Percentiles rank a stretch among this genome's conserved stretches.
Conservation (phyloP, 2,113 vertebrate genomes). For the Gymnorhina tibicen region DNA sequence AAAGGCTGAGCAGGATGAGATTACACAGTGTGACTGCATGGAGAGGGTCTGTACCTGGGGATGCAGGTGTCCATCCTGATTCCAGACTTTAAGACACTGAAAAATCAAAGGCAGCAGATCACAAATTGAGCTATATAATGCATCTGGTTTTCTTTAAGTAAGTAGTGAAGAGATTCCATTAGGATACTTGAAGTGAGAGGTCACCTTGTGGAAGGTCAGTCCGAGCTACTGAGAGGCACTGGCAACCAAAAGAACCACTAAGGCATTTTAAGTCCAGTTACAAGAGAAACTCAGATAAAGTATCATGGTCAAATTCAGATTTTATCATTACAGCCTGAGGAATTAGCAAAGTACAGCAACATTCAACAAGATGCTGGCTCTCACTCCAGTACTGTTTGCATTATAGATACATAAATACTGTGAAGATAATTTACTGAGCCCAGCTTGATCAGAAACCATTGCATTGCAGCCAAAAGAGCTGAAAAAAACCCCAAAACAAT, state of each 20-base stretch:
- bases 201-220: neutral
- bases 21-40: rapidly evolving
- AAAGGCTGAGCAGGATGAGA: neutral
- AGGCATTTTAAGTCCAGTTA: neutral
- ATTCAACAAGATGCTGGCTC: neutral
- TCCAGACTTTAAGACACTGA: neutral
- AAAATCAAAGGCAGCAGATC: neutral
- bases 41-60: neutral
- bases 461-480: neutral
- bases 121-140: neutral
- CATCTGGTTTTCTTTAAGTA: neutral
- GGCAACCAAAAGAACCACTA: neutral
- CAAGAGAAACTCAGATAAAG: neutral
- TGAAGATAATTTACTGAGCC: neutral
- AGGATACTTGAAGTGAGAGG: neutral
- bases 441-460: neutral
- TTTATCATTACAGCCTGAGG: neutral
- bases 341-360: neutral
- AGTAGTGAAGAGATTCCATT: neutral
- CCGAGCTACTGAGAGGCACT: neutral
- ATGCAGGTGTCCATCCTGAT: neutral
- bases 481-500: neutral
- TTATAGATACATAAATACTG: neutral
- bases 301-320: neutral
- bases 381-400: neutral